Evolutionary conservation across 2,888 invertebrate species (phyloP), one percentile per base, ranked within the genome.

Genomic region (Abrostola tripartita): DNA sequence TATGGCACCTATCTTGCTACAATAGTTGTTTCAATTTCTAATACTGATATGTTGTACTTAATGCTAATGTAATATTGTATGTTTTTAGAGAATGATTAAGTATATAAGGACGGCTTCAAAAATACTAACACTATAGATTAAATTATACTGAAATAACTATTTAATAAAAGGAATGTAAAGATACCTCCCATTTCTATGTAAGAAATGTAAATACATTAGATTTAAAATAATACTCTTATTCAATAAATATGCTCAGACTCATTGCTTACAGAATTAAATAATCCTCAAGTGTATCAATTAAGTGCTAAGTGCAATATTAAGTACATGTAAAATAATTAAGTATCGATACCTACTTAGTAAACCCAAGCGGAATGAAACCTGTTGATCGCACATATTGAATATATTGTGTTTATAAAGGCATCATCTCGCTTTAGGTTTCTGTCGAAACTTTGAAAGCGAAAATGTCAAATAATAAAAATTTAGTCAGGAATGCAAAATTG

Each of bases 371-470:
- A 78, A 80, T 80, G 78, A 75, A 72, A 75, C 70, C 68, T 65
- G 57, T 44, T 64, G 67, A 62, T 63, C 51, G 52, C 68, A 55
- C 56, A 52, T 71, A 72, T 61, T 55, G 36, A 40, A 38, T 59
- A 52, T 41, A 58, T 65, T 65, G 56, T 62, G 73, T 65, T 64
- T 65, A 52, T 51, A 71, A 71, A 81, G 79, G 74, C 60, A 78
- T 79, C 81, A 86, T 88, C 90, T 92, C 92, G 78, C 88, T 89
- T 88, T 88, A 82, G 86, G 89, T 92, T 92, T 92, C 89, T 58
- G 68, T 69, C 84, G 88, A 92, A 92, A 92, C 92, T 85, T 85
- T 49, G 66, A 90, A 90, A 91, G 88, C 83, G 92, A 91, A 88
- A 87, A 83, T 74, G 68, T 76, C 64, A 65, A 55, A 47, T 64